Evolutionary conservation across 2,113 vertebrate species (phyloP).

Genomic region (Cavia aperea): DNA sequence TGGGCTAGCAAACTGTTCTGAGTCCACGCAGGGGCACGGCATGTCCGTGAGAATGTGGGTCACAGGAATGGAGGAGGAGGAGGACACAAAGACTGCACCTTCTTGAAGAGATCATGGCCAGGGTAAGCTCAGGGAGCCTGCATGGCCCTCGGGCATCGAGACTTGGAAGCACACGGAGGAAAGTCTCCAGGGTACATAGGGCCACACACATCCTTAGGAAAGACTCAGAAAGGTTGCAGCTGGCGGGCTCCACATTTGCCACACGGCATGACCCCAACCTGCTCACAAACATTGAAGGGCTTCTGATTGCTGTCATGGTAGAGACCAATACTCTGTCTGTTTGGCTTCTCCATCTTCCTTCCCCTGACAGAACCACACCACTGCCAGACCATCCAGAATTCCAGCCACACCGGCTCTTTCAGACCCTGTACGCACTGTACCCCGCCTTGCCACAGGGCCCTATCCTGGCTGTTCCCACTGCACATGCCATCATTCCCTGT

Average conservation of each 20-base stretch:
- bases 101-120: background rate
- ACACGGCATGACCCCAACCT: background rate
- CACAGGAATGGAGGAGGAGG: background rate
- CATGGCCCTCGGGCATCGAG: rapidly evolving
- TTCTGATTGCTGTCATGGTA: background rate
- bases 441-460: background rate
- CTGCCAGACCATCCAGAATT: background rate
- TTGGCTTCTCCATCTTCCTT: background rate
- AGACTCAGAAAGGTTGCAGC: background rate
- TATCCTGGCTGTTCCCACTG: background rate
- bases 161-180: background rate
- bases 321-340: background rate
- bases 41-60: background rate
- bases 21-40: background rate
- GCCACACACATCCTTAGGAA: background rate
- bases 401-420: background rate
- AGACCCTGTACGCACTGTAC: rapidly evolving
- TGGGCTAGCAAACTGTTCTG: background rate
- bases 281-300: background rate
- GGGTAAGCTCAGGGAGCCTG: background rate
- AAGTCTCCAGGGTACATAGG: too few relatives aligned
- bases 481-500: background rate
- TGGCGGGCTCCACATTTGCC: background rate
- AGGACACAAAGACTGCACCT: background rate
- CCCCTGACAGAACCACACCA: background rate